Percentiles rank a stretch among this genome's conserved stretches.
Conservation (phyloP, 1,140 invertebrate genomes). For the Solen grandis region DNA sequence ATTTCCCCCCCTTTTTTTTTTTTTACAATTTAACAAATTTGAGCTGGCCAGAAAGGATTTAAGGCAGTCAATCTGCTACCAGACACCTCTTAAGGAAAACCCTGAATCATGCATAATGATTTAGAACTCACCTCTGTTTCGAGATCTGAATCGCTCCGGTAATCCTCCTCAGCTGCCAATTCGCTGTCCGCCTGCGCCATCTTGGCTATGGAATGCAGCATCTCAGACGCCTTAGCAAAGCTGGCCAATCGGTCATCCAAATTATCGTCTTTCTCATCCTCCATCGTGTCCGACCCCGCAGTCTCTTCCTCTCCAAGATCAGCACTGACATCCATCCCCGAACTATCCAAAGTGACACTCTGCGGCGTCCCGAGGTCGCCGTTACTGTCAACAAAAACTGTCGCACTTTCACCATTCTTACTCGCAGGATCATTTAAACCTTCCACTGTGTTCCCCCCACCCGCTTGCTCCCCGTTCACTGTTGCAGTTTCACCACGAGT, state of each 20-base stretch:
- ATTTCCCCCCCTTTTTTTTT: too few species aligned
- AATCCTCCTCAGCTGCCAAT: slow-evolving; percentile 29
- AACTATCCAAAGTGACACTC: too few species aligned
- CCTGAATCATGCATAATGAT: too few species aligned
- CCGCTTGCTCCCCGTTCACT: background rate
- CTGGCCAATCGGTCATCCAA: slow-evolving; percentile 44
- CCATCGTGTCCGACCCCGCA: background rate
- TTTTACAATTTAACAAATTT: too few species aligned
- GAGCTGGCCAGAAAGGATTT: too few species aligned
- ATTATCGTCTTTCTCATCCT: slow-evolving; percentile 21
- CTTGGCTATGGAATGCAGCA: slow-evolving; percentile 45
- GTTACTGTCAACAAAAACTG: background rate
- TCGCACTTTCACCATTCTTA: background rate
- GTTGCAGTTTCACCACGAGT: background rate
- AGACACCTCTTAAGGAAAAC: too few species aligned
- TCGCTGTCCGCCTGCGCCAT: slow-evolving; percentile 47
- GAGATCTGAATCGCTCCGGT: slow-evolving; percentile 28
- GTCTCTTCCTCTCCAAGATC: background rate
- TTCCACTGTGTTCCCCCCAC: background rate
- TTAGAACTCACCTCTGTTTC: slow-evolving; percentile 29
- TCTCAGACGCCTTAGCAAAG: slow-evolving; percentile 47
- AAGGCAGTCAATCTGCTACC: too few species aligned
- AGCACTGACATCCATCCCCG: background rate
- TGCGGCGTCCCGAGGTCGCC: too few species aligned
- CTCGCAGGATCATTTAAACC: background rate